Evolutionary conservation across 2,113 vertebrate species (phyloP), one percentile per base, ranked within the genome.

Genomic region (Lucifuga dentata): DNA sequence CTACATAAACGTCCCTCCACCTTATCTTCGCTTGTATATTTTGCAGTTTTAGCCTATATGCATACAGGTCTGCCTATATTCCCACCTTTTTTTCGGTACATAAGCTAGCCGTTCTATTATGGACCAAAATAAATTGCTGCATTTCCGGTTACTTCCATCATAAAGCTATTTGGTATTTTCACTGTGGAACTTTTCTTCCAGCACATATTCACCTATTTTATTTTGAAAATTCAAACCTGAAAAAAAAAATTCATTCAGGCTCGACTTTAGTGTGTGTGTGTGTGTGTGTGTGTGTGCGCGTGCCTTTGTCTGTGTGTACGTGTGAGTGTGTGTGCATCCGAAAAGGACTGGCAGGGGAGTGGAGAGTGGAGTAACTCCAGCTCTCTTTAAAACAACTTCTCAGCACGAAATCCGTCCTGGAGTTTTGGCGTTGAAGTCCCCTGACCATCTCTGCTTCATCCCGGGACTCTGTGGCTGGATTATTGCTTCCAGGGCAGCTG

Each of bases 371-470:
- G 83, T 77, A 51, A 84, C 55, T 87, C 73, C 78, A 86, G 78
- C 75, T 85, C 79, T 85, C 64, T 87, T 86, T 84, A 63, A 84
- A 86, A 78, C 88, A 79, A 88, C 76, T 90, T 81, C 81, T 84
- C 79, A 83, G 76, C 81, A 63, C 79, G 75, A 81, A 85, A 76
- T 78, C 52, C 29, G 43, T 85, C 51, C 80, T 56, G 78, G 49
- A 65, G 74, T 75, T 29, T 83, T 78, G 72, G 74, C 64, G 36
- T 72, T 2, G 63, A 48, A 68, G 65, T 68, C 58, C 51, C 45
- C 19, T n/a, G 64, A 63, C 39, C 78, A 53, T 63, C 59, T 48
- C 52, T 16, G 62, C 23, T 39, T 61, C 8, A 32, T 44, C 59
- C 69, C 46, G 35, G 76, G 62, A 69, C 80, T 16, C 49, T 75